Evolutionary conservation across 2,888 invertebrate species (phyloP).

Genomic region (Drosophila demipolita): DNA sequence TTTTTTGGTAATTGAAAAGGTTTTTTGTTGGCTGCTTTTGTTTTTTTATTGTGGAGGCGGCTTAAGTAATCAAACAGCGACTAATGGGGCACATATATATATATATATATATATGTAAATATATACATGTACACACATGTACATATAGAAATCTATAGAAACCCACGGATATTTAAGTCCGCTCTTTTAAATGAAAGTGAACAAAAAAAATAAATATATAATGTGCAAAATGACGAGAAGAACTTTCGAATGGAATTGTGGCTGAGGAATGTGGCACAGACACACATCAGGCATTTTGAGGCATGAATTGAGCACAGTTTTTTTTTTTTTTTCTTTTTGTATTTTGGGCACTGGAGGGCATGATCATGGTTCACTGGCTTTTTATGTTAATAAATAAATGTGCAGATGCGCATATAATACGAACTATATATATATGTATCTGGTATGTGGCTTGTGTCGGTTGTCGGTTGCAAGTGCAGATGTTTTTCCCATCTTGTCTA

Average conservation of each 20-base stretch:
- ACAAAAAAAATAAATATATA: slow-evolving; percentile 41
- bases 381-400: slow-evolving; percentile 82
- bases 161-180: slow-evolving; percentile 38
- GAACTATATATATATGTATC: slow-evolving; percentile 5
- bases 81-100: slow-evolving; percentile 44
- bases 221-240: slow-evolving; percentile 46
- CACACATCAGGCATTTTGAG: slow-evolving; percentile 30
- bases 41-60: slow-evolving; percentile 54
- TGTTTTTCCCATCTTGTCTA: slow-evolving; percentile 27
- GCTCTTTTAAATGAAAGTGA: slow-evolving; percentile 60
- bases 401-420: slow-evolving; percentile 44
- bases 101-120: not conserved
- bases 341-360: slow-evolving; percentile 34
- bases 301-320: slow-evolving; percentile 20
- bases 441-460: slow-evolving; percentile 10
- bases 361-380: slow-evolving; percentile 80
- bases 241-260: slow-evolving; percentile 56
- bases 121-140: not conserved
- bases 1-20: slow-evolving; percentile 72
- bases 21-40: slow-evolving; percentile 34
- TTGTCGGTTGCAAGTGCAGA: slow-evolving; percentile 19
- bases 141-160: slow-evolving; percentile 18
- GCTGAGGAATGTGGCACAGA: slow-evolving; percentile 39
- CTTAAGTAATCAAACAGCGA: slow-evolving; percentile 70
- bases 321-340: slow-evolving; percentile 7